Evolutionary conservation across 2,888 invertebrate species (phyloP), one percentile per base, ranked within the genome.

Genomic region (Cryptosula pallasiana): DNA sequence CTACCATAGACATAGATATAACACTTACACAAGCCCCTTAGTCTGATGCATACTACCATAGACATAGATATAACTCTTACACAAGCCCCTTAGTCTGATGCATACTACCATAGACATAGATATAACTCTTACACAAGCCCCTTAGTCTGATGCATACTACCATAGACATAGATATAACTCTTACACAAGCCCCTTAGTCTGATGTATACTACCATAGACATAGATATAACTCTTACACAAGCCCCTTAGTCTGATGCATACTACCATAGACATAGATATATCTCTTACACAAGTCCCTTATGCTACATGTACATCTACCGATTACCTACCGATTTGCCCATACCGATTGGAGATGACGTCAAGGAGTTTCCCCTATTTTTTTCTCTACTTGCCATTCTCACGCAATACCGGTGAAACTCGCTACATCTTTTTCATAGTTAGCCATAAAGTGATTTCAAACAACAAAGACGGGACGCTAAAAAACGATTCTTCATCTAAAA

Each of bases 41-140:
- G 93, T 92, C 86, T 95, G 95, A 84, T 97, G 96, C 79, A 97
- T 97, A 86, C 95, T 95, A n/a, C n/a, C n/a, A n/a, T n/a, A n/a
- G 45, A 45, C 45, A 45, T 45, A 45, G 5, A 45, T 45, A 45
- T 16, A 16, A 57, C 57, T 81, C 84, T 83, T 76, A 85, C 75
- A 96, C 86, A 2, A 97, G 87, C 1, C 96, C 96, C 85, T 96
- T 95, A 0, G 93, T 92, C 86, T 95, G 95, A 84, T 97, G 96
- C 79, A 97, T 97, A 86, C 95, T 95, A n/a, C n/a, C n/a, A n/a
- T n/a, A n/a, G 45, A 45, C 45, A 45, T 45, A 45, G 5, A 45
- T 45, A 45, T 16, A 16, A 57, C 57, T 81, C 84, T 83, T 76
- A 85, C 75, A 96, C 86, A 2, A 97, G 87, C 1, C 96, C 96